A percentile compares a stretch with the other conserved stretches of the same genome.
Conservation (phyloP, 1,140 invertebrate species). For the Gryon sp. region DNA sequence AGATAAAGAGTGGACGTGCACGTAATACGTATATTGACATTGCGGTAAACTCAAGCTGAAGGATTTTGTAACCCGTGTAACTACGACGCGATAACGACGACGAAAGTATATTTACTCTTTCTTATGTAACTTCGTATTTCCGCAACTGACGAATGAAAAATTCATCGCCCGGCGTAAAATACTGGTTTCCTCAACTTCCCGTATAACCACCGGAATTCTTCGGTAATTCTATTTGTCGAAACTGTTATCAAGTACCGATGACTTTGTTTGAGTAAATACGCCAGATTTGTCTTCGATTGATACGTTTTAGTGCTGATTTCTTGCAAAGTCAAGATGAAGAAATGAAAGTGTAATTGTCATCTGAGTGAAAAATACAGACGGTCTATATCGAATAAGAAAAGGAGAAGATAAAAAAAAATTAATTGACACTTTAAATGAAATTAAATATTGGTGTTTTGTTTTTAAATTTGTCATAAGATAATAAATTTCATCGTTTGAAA, state of each 20-base stretch:
- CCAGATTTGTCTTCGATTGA: too few species aligned
- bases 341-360: too few species aligned
- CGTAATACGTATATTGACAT: constrained; percentile 42
- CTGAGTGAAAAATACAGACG: too few species aligned
- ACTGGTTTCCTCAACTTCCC: neutral
- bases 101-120: constrained; percentile 43
- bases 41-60: constrained; percentile 9
- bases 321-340: too few species aligned
- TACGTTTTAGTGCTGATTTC: too few species aligned
- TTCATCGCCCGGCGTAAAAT: constrained; percentile 25
- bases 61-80: constrained; percentile 38
- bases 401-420: too few species aligned
- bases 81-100: constrained; percentile 46
- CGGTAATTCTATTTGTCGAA: constrained; percentile 8
- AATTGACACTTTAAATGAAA: too few species aligned
- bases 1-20: constrained; percentile 34
- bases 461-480: too few species aligned
- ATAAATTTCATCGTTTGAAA: too few species aligned
- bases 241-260: neutral
- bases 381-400: too few species aligned
- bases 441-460: too few species aligned
- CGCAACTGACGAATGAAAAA: constrained; percentile 34
- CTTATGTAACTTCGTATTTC: constrained; percentile 46
- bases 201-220: neutral
- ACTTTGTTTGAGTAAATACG: neutral